Conservation (phyloP, 2,113 vertebrate genomes). For the Grammatotria lemairii region DNA sequence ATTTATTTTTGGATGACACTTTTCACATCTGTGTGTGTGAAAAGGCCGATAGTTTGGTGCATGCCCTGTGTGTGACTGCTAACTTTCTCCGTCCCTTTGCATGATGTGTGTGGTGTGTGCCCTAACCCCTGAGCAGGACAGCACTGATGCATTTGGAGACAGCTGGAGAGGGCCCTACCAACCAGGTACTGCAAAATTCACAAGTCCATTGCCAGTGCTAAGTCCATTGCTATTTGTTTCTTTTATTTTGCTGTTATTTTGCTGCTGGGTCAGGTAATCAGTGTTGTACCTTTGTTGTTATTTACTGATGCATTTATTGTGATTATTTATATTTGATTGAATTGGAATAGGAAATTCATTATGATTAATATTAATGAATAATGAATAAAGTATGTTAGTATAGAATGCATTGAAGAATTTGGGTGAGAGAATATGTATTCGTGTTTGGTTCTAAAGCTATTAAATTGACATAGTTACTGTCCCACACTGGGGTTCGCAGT, state of each 20-base stretch:
- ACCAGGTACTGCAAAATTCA: conserved; percentile 86
- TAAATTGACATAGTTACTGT: background rate
- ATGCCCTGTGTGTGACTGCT: conserved; percentile 67
- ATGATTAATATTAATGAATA: background rate
- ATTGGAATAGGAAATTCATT: background rate
- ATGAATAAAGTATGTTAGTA: background rate
- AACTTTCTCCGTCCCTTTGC: conserved; percentile 83
- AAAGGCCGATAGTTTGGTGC: conserved; percentile 53
- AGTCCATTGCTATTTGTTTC: conserved; percentile 48
- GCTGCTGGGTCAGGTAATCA: conserved; percentile 16
- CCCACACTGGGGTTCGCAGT: background rate
- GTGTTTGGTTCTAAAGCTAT: background rate
- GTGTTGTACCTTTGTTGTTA: conserved; percentile 18
- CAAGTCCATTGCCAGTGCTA: conserved; percentile 47
- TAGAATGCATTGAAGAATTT: background rate
- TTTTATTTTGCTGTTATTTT: conserved; percentile 43
- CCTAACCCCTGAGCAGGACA: conserved; percentile 95
- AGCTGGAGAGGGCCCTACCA: conserved; percentile 92
- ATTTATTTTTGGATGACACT: conserved; percentile 23
- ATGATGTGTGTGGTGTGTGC: conserved; percentile 79
- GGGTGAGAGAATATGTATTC: background rate
- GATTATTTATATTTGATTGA: background rate
- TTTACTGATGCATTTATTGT: background rate
- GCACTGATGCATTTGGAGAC: conserved; percentile 98
- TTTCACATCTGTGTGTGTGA: conserved; percentile 49